Base-by-base conservation (phyloP, 2,113 vertebrate genomes). In the Oncorhynchus clarkii region DNA sequence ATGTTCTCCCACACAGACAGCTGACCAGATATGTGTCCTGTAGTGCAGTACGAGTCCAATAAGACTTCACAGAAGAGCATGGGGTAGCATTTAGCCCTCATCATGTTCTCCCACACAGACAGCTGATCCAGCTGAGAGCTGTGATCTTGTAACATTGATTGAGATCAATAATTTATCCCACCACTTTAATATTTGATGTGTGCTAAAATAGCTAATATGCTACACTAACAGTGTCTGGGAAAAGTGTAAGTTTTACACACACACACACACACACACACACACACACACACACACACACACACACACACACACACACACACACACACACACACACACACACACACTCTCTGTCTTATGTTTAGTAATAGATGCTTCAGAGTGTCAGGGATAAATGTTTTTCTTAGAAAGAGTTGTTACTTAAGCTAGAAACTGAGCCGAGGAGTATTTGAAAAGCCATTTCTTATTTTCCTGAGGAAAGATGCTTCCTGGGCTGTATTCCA, bases 121-220 rank as follows among this genome's bases (percentile, higher is more conserved):
- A n/a, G 7, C 16, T 13, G 4, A 62, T n/a, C 80, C 83, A 79
- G 79, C 86, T 72, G 77, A 77, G 70, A 80, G 84, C 84, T 88
- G 76, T 88, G 89, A 88, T 89, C 85, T 81, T 54, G 82, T 77
- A 80, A 86, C 87, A 85, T 86, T 78, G 87, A 87, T 88, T 77
- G 71, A 68, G 73, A 86, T 91, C 86, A 90, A 89, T 88, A 87
- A 90, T 91, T 91, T 82, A 91, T 78, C 48, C 39, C 0, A 3
- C 39, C 0, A 39, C 79, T 84, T 89, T 80, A 88, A 87, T 86
- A 89, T 86, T 90, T 89, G 60, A 89, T 88, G 81, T 80, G 77
- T 62, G n/a, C n/a, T n/a, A n/a, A n/a, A n/a, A n/a, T n/a, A n/a
- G n/a, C n/a, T n/a, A n/a, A n/a, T n/a, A n/a, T n/a, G n/a, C n/a